These are phyloP conservation scores for Capromys pilorides DNA, from an alignment of 2,797 vertebrate genomes.

Conservation along the genomic window DNA sequence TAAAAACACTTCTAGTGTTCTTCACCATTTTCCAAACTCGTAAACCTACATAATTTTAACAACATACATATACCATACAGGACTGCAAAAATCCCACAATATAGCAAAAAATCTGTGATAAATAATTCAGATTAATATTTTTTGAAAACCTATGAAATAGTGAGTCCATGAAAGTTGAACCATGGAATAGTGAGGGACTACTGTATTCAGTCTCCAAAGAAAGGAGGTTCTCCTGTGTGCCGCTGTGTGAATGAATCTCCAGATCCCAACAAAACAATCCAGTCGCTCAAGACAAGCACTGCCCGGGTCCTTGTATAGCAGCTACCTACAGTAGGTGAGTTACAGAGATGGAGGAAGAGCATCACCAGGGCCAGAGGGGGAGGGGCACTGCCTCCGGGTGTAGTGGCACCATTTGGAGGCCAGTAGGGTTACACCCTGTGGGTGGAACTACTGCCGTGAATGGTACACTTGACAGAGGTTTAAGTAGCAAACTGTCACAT, in stretches of 20 bases:
- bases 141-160: no score
- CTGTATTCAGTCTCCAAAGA: background rate
- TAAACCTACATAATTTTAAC: no score
- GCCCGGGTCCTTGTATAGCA: background rate
- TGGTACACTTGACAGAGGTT: background rate
- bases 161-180: no score
- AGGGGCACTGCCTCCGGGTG: background rate
- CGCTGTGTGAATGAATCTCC: background rate
- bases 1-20: no score
- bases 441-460: background rate
- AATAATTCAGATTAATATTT: no score
- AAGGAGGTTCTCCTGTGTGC: background rate
- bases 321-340: background rate
- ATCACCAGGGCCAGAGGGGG: background rate
- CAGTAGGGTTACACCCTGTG: background rate
- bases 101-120: no score
- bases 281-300: background rate
- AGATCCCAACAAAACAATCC: background rate
- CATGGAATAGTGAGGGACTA: no score
- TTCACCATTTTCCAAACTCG: no score
- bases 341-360: background rate
- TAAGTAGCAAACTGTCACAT: background rate
- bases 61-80: no score
- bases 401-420: background rate
- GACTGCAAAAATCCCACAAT: no score